Evolutionary conservation across 2,113 vertebrate genomes (phyloP), one percentile per base, ranked within the genome.

Genomic region (Sebastes schlegelii): DNA sequence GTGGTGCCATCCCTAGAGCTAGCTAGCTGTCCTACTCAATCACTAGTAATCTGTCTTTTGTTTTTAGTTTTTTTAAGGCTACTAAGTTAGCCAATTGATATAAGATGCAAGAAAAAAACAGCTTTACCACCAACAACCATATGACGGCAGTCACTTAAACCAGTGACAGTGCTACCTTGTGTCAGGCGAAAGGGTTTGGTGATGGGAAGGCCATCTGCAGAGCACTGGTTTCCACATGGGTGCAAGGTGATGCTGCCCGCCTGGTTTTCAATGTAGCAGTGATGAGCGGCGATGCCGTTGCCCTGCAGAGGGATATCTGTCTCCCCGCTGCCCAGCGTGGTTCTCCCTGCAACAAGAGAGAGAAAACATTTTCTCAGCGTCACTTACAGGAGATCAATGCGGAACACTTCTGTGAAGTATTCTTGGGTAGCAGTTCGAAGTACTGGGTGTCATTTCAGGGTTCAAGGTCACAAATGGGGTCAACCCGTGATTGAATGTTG

Each of bases 231-330:
- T 76, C 97, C 97, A 26, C 97, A 97, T 62, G 98, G 98, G 91
- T 97, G 92, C 80, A 99, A 93, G 0, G 95, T 98, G 86, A 99
- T 97, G 4, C 87, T 93, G 43, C 97, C 97, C 2, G 54, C 89
- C 1, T 85, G 69, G 21, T 98, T 98, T 86, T 98, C 97, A 0
- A 99, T 98, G 95, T 96, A 98, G 94, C 98, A 99, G 90, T 99
- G 98, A 45, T 96, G 94, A 1, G 95, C 90, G 0, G 93, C 92
- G 55, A 99, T 91, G 42, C 97, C 97, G 0, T 95, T 92, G 9
- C 98, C 98, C 87, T 97, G 97, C 77, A 99, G 93, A 8, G 95
- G 62, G 67, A 99, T 97, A 83, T 99, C 98, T 74, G 94, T 96
- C 2, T 90, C 92, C 0, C 93, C 95, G 0, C 96, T 96, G 83